Evolutionary conservation across 2,888 invertebrate genomes (phyloP), one percentile per base, ranked within the genome.

Genomic region (Selenia dentaria): DNA sequence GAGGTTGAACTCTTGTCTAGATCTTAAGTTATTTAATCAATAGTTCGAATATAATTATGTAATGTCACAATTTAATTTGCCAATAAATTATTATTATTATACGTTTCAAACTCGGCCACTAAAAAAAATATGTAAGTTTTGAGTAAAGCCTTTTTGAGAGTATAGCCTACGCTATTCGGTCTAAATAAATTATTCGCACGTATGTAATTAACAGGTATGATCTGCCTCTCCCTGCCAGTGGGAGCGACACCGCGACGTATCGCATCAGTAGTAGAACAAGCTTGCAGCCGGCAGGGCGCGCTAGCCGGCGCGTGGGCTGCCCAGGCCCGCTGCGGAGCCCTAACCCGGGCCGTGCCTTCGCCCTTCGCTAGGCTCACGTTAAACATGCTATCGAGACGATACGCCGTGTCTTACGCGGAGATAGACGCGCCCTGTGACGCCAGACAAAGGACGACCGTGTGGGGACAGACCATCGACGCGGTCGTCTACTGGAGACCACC

Each of bases 401-500:
- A 94, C 64, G 93, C 94, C 0, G 90, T 95, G 0, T 92, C 93
- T 0, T 89, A 95, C 44, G 94, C 94, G 0, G 93, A 94, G 72
- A 86, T 93, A 8, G 78, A 78, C 40, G 76, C 80, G 61, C 90
- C 73, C 49, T 70, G 59, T 11, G 79, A 70, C 59, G 84, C 82
- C 42, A 76, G 54, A 51, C 78, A 57, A 2, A 86, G 93, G 51
- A 89, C 84, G 1, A 93, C 94, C 4, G 60, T 94, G 10, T 94
- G 94, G 92, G 94, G 94, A 0, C 93, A 94, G 51, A 90, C 92
- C 5, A 91, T 95, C 0, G 92, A 92, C 2, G 89, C 91, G 26
- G 92, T 93, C 0, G 81, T 95, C 39, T 95, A 94, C 65, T 95
- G 94, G 94, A 86, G 94, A 56, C 95, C 95, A 6, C 94, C 95